Evolutionary conservation across 2,888 invertebrate genomes (phyloP), one percentile per base, ranked within the genome.

Genomic region (Zygaena filipendulae): DNA sequence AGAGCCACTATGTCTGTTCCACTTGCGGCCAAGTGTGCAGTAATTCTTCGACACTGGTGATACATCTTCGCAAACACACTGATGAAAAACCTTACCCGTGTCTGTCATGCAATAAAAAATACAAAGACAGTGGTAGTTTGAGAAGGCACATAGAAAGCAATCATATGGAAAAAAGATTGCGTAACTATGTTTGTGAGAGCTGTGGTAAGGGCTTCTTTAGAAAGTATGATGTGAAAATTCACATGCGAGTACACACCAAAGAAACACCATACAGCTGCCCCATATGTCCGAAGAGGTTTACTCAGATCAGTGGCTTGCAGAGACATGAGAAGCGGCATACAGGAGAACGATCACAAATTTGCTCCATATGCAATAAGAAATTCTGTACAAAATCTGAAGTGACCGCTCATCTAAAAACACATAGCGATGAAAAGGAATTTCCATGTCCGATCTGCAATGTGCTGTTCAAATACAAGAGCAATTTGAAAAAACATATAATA

Each of bases 401-500:
- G 9, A 63, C 57, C 31, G 52, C 46, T 18, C 79, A 75, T 31
- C 38, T 43, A 3, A 38, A 43, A 9, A 64, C 59, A 2, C 79
- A 79, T 29, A 56, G 58, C 0, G 54, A 47, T 24, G 59, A 58
- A 7, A 71, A 66, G 33, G 59, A 62, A 4, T 71, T 45, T 36
- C 34, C 50, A 1, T 79, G 79, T 24, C 35, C 58, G 2, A 39
- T 62, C 3, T 84, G 84, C 40, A 69, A 69, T 35, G 51, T 67
- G 6, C 47, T 58, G 4, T 82, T 82, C 43, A 70, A 83, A 37
- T 80, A 81, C 12, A 67, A 70, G 13, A 68, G 71, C 21, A 82
- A 74, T 50, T 56, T 83, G 8, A 71, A 60, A 25, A 81, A 82
- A 24, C 84, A 84, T 44, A 52, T 80, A 48, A 54, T 59, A 23